Base-by-base conservation (phyloP, 2,113 vertebrate species). In the Galeopterus variegatus region DNA sequence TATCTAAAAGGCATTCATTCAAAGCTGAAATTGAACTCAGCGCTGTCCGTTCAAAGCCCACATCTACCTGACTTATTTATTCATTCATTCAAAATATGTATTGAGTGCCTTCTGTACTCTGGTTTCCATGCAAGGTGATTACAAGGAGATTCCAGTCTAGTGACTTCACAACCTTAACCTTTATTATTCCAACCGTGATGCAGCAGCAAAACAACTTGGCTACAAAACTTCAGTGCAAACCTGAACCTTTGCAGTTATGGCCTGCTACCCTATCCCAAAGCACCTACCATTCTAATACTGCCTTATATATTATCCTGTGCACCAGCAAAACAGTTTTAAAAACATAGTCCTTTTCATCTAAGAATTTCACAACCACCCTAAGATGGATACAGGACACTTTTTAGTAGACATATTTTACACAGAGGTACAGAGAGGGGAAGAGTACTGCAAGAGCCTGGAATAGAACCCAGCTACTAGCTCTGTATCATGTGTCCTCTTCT, bases 61-160 rank as follows among this genome's bases (percentile, higher is more conserved):
- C 6, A 23, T 58, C 33, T 85, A 10, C 3, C 33, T 75, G 9
- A 79, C 11, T 84, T 84, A 69, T 69, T 36, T 88, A 94, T 85
- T 85, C 41, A 62, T 72, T 88, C 6, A 72, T 91, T 90, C 19
- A 69, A 89, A 77, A 75, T 93, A 62, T 83, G 87, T 87, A 67
- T 48, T 60, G 28, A 73, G 8, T 83, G 50, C 5, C 19, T 45
- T 77, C 70, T 62, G 6, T 83, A 13, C 26, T 50, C 17, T 54
- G 88, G 28, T 4, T 23, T 85, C 28, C 73, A 19, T 88, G 15
- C 58, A 95, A 90, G 19, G 17, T 60, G 24, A 72, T 62, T 73
- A 18, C 4, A 86, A 89, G 56, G n/a, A 80, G 21, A 96, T 81
- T 50, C 23, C 23, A 54, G 41, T 62, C 48, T 72, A n/a, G 48